phyloP scores from a whole-genome alignment of 23 tunicate genomes.

The Ascidia mentula region DNA sequence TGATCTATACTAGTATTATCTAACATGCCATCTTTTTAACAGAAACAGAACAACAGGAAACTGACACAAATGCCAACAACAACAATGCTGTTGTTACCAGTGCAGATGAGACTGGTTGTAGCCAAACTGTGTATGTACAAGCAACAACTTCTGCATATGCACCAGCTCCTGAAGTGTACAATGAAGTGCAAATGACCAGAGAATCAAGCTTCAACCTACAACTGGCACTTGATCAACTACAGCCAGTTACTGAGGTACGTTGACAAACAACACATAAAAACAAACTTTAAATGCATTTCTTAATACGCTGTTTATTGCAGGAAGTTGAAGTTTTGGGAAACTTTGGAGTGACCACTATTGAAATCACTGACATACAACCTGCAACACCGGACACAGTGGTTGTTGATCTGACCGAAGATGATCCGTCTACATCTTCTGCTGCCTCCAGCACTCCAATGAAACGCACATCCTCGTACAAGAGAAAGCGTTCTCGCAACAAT shows the following conservation, averaged over 20 bases:
- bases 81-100: not conserved
- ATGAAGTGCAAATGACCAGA: too few species aligned
- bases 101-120: not conserved
- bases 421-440: constrained; percentile 14
- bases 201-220: too few species aligned
- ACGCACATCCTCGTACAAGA: constrained; percentile 30
- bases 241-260: too few species aligned
- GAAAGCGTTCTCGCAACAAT: constrained; percentile 42
- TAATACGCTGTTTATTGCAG: not conserved
- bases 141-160: too few species aligned
- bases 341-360: too few species aligned
- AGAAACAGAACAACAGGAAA: not conserved
- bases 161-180: too few species aligned
- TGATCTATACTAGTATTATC: not conserved
- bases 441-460: constrained; percentile 8
- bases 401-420: constrained; percentile 26
- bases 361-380: not conserved
- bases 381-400: not conserved
- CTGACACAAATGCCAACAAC: not conserved
- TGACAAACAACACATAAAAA: too few species aligned
- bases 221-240: too few species aligned
- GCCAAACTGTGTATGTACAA: too few species aligned
- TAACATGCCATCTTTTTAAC: not conserved
- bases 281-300: too few species aligned
- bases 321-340: not conserved